Percentiles rank a stretch among this genome's conserved stretches.
These are phyloP conservation scores for Corythornis cristatus DNA, from an alignment of 2,113 vertebrate genomes.

Conservation along the genomic window DNA sequence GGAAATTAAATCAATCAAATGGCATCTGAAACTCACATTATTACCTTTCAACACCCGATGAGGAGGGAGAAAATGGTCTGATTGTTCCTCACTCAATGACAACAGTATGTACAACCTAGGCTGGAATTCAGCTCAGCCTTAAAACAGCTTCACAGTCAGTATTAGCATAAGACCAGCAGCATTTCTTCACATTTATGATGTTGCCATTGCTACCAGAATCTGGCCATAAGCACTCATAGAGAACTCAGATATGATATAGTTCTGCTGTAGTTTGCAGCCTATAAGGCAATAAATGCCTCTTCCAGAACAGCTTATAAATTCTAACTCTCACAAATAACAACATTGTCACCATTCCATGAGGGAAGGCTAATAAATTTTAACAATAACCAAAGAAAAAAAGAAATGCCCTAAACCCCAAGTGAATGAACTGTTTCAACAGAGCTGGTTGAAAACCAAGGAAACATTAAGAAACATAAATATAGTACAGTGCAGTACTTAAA, in stretches of 20 bases:
- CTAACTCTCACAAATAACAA: not conserved
- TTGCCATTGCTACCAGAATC: not conserved
- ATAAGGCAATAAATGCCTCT: not conserved
- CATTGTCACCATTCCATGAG: not conserved
- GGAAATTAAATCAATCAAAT: not conserved
- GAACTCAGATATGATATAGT: not conserved
- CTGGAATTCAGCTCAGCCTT: not conserved
- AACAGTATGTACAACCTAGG: not conserved
- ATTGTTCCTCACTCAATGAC: not conserved
- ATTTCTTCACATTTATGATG: not conserved
- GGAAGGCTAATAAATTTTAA: not conserved
- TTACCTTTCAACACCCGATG: not conserved
- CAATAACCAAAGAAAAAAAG: not conserved
- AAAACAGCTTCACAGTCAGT: not conserved
- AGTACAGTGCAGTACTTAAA: not conserved
- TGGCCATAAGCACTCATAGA: not conserved
- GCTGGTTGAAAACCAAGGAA: not conserved
- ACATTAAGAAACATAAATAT: not conserved
- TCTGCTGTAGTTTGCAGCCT: not conserved
- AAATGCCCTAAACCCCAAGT: not conserved
- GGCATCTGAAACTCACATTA: not conserved
- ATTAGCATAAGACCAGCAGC: not conserved
- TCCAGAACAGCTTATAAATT: not conserved
- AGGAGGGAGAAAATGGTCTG: not conserved
- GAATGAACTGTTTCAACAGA: not conserved